Conservation (phyloP, 2,797 vertebrate species). For the Epinephelus malabaricus region DNA sequence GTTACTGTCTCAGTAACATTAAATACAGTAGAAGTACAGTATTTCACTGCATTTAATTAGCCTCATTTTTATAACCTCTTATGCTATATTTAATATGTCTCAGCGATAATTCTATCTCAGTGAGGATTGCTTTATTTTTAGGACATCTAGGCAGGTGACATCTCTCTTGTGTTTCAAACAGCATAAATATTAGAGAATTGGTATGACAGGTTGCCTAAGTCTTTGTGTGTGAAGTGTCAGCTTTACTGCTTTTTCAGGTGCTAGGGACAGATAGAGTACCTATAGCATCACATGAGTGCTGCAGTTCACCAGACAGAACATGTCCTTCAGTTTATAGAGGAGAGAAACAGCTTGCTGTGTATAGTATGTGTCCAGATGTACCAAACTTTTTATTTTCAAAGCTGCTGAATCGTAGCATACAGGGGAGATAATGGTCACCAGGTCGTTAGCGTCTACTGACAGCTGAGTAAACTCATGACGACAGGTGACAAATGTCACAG, state of each 20-base stretch:
- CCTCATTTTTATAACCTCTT: not conserved
- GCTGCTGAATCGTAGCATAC: not conserved
- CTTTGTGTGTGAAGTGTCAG: slow-evolving; percentile 29
- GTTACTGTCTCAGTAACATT: slow-evolving; percentile 2
- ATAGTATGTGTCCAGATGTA: not conserved
- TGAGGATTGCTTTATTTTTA: slow-evolving; percentile 13
- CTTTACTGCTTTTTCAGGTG: slow-evolving; percentile 25
- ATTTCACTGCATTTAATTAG: slow-evolving; percentile 19
- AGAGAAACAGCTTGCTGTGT: not conserved
- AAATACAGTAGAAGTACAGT: slow-evolving; percentile 7
- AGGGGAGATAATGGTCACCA: not conserved
- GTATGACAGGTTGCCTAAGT: slow-evolving; percentile 26
- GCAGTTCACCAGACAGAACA: slow-evolving; percentile 14
- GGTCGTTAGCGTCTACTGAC: slow-evolving; percentile 2
- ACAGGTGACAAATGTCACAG: slow-evolving; percentile 39
- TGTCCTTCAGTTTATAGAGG: slow-evolving; percentile 1
- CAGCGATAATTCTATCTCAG: slow-evolving; percentile 22
- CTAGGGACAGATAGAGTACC: slow-evolving; percentile 7
- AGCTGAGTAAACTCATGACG: slow-evolving; percentile 22
- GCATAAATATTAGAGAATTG: slow-evolving; percentile 15
- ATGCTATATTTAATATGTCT: slow-evolving; percentile 20
- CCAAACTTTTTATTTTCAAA: not conserved
- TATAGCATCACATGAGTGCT: slow-evolving; percentile 17
- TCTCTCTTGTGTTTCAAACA: slow-evolving; percentile 28
- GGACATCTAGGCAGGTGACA: slow-evolving; percentile 30